A percentile compares a stretch with the other conserved stretches of the same genome.
Conservation (phyloP, 2,888 invertebrate genomes). For the Aquatica leii region DNA sequence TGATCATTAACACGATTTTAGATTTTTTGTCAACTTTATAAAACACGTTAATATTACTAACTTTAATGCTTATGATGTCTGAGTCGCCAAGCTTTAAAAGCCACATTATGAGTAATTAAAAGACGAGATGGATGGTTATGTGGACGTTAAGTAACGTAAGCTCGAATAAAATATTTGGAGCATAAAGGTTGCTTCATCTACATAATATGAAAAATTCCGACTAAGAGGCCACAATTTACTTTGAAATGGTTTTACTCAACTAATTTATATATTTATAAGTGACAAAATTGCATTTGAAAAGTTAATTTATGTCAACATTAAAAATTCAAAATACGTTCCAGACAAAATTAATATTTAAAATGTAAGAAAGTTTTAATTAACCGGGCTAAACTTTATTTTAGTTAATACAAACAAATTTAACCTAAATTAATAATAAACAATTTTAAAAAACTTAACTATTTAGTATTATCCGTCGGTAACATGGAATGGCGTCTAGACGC, state of each 20-base stretch:
- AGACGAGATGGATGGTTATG: conserved; percentile 34
- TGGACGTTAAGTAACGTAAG: conserved; percentile 27
- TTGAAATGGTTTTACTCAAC: conserved; percentile 15
- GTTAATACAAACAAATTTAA: no score
- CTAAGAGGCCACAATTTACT: conserved; percentile 21
- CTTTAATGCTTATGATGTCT: conserved; percentile 34
- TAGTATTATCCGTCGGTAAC: conserved; percentile 24
- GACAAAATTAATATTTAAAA: no score
- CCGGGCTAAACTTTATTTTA: no score
- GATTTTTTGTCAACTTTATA: conserved; percentile 17
- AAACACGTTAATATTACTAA: conserved; percentile 31
- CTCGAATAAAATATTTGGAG: conserved; percentile 25
- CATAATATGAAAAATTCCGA: conserved; percentile 16
- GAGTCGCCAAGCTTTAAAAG: conserved; percentile 35
- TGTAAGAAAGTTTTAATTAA: background rate
- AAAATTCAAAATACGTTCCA: background rate
- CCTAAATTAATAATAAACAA: no score
- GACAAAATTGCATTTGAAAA: conserved; percentile 9
- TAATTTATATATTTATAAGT: conserved; percentile 13
- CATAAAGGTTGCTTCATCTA: conserved; percentile 25
- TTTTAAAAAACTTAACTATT: no score
- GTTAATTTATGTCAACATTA: background rate
- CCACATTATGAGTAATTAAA: conserved; percentile 38
- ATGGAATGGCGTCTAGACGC: conserved; percentile 29
- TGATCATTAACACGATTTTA: background rate